These are phyloP conservation scores for Pipistrellus nathusii DNA, from an alignment of 2,797 vertebrate genomes.

Conservation along the genomic window DNA sequence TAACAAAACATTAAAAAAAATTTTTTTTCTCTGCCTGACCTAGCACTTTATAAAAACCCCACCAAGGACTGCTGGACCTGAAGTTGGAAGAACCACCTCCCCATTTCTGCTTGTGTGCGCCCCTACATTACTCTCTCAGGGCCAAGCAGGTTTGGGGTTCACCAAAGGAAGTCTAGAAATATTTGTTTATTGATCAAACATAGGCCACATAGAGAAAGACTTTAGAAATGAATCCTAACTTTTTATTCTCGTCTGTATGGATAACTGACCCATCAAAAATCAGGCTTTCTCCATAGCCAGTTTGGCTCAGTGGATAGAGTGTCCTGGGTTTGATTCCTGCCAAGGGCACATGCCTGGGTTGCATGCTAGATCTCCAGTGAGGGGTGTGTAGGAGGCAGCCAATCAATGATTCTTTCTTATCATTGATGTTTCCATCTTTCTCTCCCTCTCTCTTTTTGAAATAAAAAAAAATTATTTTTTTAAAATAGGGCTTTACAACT, in stretches of 20 bases:
- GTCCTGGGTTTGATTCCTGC: too few relatives aligned
- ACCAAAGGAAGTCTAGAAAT: constrained; percentile 22
- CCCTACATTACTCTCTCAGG: not conserved
- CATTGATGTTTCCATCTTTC: too few relatives aligned
- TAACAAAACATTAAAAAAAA: not conserved
- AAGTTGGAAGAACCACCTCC: not conserved
- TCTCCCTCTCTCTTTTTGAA: too few relatives aligned
- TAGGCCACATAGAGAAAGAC: constrained; percentile 21
- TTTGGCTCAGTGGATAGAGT: too few relatives aligned
- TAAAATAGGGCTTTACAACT: not conserved
- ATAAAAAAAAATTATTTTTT: not conserved
- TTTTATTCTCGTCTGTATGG: not conserved
- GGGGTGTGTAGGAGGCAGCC: too few relatives aligned
- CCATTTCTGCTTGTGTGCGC: not conserved
- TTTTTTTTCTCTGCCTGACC: constrained; percentile 35
- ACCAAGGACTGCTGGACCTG: not conserved
- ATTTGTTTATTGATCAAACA: not conserved
- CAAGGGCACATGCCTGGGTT: too few relatives aligned
- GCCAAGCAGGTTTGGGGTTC: not conserved
- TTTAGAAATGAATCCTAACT: constrained; percentile 31
- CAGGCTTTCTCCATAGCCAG: too few relatives aligned
- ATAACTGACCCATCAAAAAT: constrained; percentile 4
- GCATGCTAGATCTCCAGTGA: too few relatives aligned
- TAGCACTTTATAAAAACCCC: constrained; percentile 38
- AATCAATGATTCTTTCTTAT: too few relatives aligned